These are phyloP conservation scores for Tachyglossus aculeatus DNA, from an alignment of 2,797 vertebrate species.

Conservation along the genomic window DNA sequence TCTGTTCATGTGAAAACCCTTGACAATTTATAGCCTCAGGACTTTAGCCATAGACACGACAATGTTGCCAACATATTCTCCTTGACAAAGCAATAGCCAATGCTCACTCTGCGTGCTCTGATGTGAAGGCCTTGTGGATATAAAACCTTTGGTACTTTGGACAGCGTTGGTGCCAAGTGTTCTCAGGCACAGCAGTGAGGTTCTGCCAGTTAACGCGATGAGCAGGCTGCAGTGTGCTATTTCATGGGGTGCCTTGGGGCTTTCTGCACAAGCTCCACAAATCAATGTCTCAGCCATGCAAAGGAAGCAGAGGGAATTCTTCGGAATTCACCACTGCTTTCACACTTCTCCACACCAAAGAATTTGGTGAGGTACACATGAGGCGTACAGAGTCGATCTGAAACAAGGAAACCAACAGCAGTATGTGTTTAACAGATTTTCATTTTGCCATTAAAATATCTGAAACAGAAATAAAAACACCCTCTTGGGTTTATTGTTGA, in stretches of 20 bases:
- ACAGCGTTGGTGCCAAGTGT: not conserved
- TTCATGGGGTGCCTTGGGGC: not conserved
- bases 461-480: too few relatives aligned
- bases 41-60: not conserved
- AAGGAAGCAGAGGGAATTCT: not conserved
- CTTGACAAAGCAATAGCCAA: not conserved
- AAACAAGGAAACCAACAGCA: not conserved
- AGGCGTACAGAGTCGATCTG: not conserved
- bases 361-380: not conserved
- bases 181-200: not conserved
- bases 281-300: not conserved
- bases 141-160: not conserved
- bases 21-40: not conserved
- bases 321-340: not conserved
- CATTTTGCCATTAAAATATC: too few relatives aligned
- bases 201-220: too few relatives aligned
- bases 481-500: not conserved
- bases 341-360: not conserved
- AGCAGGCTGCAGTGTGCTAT: not conserved
- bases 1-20: not conserved
- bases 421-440: not conserved
- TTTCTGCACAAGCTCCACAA: not conserved
- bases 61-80: not conserved
- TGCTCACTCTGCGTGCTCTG: not conserved
- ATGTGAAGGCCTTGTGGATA: not conserved